Percentiles rank a stretch among this genome's conserved stretches.
These are phyloP conservation scores for Aurelia aurita DNA, from an alignment of 30 jellyfish, hydroid and myxozoan genomes.

Conservation along the genomic window DNA sequence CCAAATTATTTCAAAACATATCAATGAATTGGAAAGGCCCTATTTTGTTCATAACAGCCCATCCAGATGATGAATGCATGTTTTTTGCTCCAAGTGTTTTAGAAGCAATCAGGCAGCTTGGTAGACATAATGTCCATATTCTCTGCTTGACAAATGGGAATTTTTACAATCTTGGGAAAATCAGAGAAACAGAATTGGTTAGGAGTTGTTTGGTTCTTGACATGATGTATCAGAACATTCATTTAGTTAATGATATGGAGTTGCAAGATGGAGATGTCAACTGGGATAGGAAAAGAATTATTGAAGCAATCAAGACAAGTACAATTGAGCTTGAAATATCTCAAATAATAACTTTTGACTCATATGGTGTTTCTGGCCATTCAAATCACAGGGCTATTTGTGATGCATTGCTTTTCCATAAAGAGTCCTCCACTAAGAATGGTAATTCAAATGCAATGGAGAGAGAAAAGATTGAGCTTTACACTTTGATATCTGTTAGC, in stretches of 20 bases:
- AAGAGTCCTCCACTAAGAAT: neutral
- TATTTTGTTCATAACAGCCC: slow-evolving; percentile 77
- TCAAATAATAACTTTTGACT: slow-evolving; percentile 59
- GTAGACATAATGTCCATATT: slow-evolving; percentile 32
- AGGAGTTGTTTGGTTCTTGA: slow-evolving; percentile 58
- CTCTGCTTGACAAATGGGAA: slow-evolving; percentile 85
- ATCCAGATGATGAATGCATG: slow-evolving; percentile 97
- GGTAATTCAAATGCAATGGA: too few relatives aligned
- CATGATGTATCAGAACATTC: slow-evolving; percentile 19
- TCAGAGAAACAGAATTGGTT: slow-evolving; percentile 62
- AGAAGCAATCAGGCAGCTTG: slow-evolving; percentile 7
- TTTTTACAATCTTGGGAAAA: slow-evolving; percentile 68
- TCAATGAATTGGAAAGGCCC: slow-evolving; percentile 42
- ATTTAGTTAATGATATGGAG: slow-evolving; percentile 40
- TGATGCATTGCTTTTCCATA: slow-evolving; percentile 12
- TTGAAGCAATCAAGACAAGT: neutral
- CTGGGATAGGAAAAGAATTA: slow-evolving; percentile 67
- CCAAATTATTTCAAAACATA: neutral
- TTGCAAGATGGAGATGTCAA: slow-evolving; percentile 62
- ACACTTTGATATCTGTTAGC: slow-evolving; percentile 49
- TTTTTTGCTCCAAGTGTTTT: slow-evolving; percentile 80
- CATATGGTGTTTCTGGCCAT: slow-evolving; percentile 86
- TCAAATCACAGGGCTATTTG: slow-evolving; percentile 62
- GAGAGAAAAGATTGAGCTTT: neutral
- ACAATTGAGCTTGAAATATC: slow-evolving; percentile 3